Evolutionary conservation across 2,113 vertebrate species (phyloP).

Genomic region (Megaptera novaeangliae): DNA sequence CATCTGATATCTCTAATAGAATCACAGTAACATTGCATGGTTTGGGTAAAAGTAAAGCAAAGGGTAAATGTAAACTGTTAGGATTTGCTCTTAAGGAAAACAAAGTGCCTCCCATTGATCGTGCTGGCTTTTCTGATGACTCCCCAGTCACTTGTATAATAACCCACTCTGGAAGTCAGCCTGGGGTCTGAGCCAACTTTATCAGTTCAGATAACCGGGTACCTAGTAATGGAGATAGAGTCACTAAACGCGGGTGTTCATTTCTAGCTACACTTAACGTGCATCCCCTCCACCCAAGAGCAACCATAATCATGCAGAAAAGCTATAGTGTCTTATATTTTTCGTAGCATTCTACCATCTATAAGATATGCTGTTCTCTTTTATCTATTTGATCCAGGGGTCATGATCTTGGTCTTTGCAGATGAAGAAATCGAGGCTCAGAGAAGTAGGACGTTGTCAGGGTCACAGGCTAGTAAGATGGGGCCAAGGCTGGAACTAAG

Average conservation of each 20-base stretch:
- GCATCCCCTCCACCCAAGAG: not conserved
- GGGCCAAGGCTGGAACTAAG: not conserved
- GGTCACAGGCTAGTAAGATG: not conserved
- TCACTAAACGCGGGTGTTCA: rapidly evolving
- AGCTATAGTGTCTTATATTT: rapidly evolving
- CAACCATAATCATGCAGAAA: rapidly evolving
- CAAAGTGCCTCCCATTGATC: not conserved
- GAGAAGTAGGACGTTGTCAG: not conserved
- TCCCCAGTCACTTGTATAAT: not conserved
- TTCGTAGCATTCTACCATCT: rapidly evolving
- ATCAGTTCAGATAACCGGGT: not conserved
- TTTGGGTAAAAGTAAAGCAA: not conserved
- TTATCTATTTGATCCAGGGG: not conserved
- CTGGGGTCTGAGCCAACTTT: not conserved
- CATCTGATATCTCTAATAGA: not conserved
- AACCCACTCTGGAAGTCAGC: not conserved
- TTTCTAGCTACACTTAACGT: not conserved
- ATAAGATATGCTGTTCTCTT: rapidly evolving
- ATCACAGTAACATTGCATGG: not conserved
- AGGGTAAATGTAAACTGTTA: not conserved
- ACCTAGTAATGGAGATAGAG: too few relatives aligned
- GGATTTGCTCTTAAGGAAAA: not conserved
- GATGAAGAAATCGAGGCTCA: not conserved
- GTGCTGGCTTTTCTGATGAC: not conserved
- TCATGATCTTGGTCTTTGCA: not conserved